Percentiles rank a stretch among this genome's conserved stretches.
phyloP scores from a whole-genome alignment of 2,797 vertebrate genomes.

The Tauraco hartlaubi region DNA sequence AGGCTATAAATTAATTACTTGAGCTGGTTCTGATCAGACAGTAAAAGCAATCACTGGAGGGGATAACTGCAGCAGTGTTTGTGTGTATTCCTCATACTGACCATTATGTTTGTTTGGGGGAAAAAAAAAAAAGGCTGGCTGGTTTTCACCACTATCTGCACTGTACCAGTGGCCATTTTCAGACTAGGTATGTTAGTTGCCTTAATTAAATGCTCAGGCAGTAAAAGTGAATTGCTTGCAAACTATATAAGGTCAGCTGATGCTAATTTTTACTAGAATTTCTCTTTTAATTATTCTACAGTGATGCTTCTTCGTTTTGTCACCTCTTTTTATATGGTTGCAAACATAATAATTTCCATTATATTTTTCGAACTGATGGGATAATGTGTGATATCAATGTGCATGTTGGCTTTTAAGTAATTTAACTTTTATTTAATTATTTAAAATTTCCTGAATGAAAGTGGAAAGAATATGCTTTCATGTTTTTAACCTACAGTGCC shows the following conservation, averaged over 20 bases:
- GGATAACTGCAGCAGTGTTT: not conserved
- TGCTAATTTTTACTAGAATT: not conserved
- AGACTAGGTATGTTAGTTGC: not conserved
- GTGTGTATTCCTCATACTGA: not conserved
- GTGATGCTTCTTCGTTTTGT: not conserved
- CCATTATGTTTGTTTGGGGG: not conserved
- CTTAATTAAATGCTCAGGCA: not conserved
- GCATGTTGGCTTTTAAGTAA: not conserved
- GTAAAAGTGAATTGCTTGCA: not conserved
- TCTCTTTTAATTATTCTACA: not conserved
- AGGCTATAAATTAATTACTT: not conserved
- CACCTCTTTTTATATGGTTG: not conserved
- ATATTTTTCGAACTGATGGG: not conserved
- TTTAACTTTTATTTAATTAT: not conserved
- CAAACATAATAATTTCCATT: not conserved
- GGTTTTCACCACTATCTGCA: not conserved
- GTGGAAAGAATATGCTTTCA: not conserved
- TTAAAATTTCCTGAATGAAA: not conserved
- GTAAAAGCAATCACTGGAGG: not conserved
- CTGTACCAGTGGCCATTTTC: not conserved
- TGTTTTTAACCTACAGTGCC: not conserved
- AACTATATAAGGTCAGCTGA: not conserved
- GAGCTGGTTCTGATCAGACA: not conserved
- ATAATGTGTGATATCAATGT: not conserved
- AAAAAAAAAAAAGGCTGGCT: not conserved